Conservation (phyloP, 2,797 vertebrate species). For the Pantherophis alleghaniensis region DNA sequence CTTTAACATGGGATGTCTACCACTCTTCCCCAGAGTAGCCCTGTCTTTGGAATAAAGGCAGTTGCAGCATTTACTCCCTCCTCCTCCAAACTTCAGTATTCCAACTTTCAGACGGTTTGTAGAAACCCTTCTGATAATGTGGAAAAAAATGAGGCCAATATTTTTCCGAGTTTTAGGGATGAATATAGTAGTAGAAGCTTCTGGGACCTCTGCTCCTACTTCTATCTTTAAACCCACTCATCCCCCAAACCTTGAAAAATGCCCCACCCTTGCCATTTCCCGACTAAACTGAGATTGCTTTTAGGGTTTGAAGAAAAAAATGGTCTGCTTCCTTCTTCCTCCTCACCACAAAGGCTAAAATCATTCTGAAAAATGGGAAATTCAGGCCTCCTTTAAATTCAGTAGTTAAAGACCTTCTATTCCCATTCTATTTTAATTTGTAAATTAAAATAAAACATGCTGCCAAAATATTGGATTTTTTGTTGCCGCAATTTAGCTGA, state of each 20-base stretch:
- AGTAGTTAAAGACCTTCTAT: background rate
- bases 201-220: background rate
- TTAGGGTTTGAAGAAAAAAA: background rate
- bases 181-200: background rate
- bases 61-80: background rate
- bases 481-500: background rate
- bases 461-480: background rate
- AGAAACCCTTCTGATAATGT: background rate
- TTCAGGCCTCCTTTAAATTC: background rate
- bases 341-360: background rate
- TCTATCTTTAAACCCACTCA: background rate
- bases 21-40: too few relatives aligned
- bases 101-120: background rate
- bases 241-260: background rate
- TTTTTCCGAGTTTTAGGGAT: background rate
- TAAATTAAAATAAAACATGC: background rate
- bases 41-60: background rate
- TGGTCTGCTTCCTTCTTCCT: background rate
- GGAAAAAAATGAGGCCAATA: background rate
- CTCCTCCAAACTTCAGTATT: background rate
- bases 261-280: background rate
- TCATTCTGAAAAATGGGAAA: background rate
- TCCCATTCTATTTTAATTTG: background rate
- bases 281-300: background rate
- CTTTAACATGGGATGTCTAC: background rate